phyloP scores from a whole-genome alignment of 2,888 invertebrate species.

The Bedellia somnulentella region DNA sequence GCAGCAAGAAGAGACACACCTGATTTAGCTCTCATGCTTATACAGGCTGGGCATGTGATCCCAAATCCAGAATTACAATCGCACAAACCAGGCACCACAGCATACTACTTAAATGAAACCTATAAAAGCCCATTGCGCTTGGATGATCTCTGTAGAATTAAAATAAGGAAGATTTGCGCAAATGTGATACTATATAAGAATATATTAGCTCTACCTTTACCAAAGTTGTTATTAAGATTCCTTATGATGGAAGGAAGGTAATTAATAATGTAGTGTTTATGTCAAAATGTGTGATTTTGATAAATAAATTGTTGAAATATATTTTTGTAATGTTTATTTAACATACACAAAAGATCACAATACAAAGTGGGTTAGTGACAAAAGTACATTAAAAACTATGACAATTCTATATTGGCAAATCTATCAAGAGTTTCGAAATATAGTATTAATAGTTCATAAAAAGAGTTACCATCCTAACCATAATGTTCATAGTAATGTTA shows the following conservation, averaged over 20 bases:
- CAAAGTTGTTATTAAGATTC: slow-evolving; percentile 44
- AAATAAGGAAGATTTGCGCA: slow-evolving; percentile 36
- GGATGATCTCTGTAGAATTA: slow-evolving; percentile 60
- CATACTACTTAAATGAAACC: slow-evolving; percentile 35
- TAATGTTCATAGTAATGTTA: too few species aligned
- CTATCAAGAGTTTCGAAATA: too few species aligned
- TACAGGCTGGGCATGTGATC: slow-evolving; percentile 38
- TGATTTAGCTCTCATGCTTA: slow-evolving; percentile 29
- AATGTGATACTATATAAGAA: slow-evolving; percentile 29
- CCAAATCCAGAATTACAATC: slow-evolving; percentile 12
- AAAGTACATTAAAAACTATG: slow-evolving; percentile 6
- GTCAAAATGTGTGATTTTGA: too few species aligned
- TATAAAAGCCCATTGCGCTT: slow-evolving; percentile 52
- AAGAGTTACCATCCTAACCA: too few species aligned
- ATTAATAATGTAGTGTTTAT: too few species aligned
- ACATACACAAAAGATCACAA: slow-evolving; percentile 5
- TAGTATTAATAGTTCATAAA: too few species aligned
- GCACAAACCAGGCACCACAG: slow-evolving; percentile 20
- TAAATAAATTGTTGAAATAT: too few species aligned
- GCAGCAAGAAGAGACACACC: slow-evolving; percentile 31
- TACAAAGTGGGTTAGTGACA: slow-evolving; percentile 7
- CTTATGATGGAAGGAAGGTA: slow-evolving; percentile 4
- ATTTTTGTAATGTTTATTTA: slow-evolving; percentile 2
- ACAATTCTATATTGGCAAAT: too few species aligned
- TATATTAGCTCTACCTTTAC: slow-evolving; percentile 49